Conservation (phyloP, 2,888 invertebrate species). For the Phyllotreta cruciferae region DNA sequence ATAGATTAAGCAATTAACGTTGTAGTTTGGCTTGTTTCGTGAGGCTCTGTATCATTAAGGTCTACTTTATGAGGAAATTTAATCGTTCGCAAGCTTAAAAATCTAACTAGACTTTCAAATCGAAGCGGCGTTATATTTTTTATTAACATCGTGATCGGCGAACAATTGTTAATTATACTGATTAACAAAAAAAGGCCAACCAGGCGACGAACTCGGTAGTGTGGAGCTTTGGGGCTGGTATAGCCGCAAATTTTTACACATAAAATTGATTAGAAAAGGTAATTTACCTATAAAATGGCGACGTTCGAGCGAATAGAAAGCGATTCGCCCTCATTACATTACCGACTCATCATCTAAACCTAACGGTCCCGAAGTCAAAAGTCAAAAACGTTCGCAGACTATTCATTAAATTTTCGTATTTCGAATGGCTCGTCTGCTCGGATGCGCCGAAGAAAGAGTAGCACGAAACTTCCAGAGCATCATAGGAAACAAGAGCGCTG, state of each 20-base stretch:
- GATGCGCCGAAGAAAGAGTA: conserved; percentile 26
- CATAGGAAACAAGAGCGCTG: conserved; percentile 49
- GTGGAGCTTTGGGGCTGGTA: no score
- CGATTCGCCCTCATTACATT: neutral
- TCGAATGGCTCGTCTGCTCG: conserved; percentile 7
- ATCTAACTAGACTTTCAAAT: conserved; percentile 39
- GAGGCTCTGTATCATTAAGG: conserved; percentile 55
- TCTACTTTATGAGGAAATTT: conserved; percentile 53
- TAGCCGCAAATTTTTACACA: neutral
- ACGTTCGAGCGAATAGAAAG: neutral
- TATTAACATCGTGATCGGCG: conserved; percentile 30
- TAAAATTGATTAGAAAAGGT: conserved; percentile 4
- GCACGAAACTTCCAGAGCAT: conserved; percentile 36
- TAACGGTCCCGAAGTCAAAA: conserved; percentile 25
- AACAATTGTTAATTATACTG: neutral
- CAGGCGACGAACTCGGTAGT: neutral
- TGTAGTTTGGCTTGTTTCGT: conserved; percentile 53
- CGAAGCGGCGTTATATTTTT: conserved; percentile 36
- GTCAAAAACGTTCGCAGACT: conserved; percentile 21
- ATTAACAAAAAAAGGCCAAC: neutral
- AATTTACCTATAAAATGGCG: neutral
- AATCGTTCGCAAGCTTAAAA: conserved; percentile 44
- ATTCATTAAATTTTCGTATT: conserved; percentile 14
- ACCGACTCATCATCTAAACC: conserved; percentile 12
- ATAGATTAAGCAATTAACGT: conserved; percentile 59